Base-by-base conservation (phyloP, 2,797 vertebrate genomes). In the Channa striata region DNA sequence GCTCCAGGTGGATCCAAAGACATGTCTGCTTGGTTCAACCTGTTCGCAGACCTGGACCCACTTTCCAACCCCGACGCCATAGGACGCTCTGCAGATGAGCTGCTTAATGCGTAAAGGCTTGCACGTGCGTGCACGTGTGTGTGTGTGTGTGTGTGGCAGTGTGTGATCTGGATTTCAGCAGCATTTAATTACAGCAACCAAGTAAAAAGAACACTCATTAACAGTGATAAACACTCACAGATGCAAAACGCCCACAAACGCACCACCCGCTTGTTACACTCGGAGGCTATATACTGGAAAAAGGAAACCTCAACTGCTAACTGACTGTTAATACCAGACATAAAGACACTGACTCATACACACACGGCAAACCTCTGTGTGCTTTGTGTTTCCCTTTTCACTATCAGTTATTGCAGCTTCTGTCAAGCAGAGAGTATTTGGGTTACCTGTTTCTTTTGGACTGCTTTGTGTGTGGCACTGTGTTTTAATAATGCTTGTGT, bases 41-140 rank as follows among this genome's bases (percentile, higher is more conserved):
- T 95, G 56, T 96, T 94, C 54, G 94, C 94, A 56, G 95, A 96
- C 87, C 87, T 95, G 65, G 92, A 96, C 87, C 94, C 95, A 0
- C 94, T 96, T 51, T 95, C 91, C 58, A 96, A 96, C 80, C 93
- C 94, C 13, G 94, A 95, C 46, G 91, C 93, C 74, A 94, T 93
- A 1, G 94, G 94, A 76, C 94, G 94, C 53, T 94, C 92, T 0
- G 94, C 91, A 12, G 93, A 95, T 6, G 92, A 96, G 80, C 88
- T 95, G 50, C 92, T 95, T 37, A 92, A 94, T 37, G 93, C 94
- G 72, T 96, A 87, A 96, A 68, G 5, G 14, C 30, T 23, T 4
- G 1, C 20, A 2, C 33, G 23, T 42, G 30, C 61, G 50, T 52
- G 19, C 40, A 20, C 48, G 13, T 53, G 40, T 47, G 39, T 70